A percentile compares a stretch with the other conserved stretches of the same genome.
phyloP scores from a whole-genome alignment of 2,797 vertebrate genomes.

The Micrastur ruficollis region DNA sequence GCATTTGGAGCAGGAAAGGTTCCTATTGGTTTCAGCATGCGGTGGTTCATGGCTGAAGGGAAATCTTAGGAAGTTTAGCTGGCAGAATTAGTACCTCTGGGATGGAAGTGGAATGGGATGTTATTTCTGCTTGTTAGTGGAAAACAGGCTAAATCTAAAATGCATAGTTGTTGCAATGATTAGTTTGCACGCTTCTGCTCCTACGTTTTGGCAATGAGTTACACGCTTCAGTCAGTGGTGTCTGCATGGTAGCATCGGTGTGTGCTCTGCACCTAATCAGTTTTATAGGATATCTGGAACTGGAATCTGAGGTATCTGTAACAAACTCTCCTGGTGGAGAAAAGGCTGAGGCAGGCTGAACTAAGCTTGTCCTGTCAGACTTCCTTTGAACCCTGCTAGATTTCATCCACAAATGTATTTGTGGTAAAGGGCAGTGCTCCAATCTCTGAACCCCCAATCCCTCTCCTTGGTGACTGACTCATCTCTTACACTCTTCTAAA shows the following conservation, averaged over 20 bases:
- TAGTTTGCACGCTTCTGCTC: not conserved
- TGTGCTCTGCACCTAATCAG: not conserved
- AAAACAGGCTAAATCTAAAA: not conserved
- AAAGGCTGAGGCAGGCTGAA: not conserved
- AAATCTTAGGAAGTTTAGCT: not conserved
- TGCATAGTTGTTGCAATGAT: not conserved
- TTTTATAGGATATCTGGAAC: not conserved
- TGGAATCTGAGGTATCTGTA: not conserved
- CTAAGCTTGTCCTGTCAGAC: not conserved
- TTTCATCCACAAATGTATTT: conserved; percentile 14
- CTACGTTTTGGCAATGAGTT: not conserved
- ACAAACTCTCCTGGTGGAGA: not conserved
- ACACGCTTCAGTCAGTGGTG: not conserved
- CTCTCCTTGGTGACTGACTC: not conserved
- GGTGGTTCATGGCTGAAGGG: not conserved
- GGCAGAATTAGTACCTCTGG: not conserved
- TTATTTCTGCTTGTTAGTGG: not conserved
- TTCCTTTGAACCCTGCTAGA: conserved; percentile 7
- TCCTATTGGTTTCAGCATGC: not conserved
- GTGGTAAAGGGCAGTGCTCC: not conserved
- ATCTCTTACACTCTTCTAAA: not conserved
- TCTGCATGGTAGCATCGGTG: not conserved
- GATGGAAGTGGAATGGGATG: not conserved
- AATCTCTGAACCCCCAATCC: not conserved
- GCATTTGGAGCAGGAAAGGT: not conserved